Evolutionary conservation across 2,797 vertebrate species (phyloP), one percentile per base, ranked within the genome.

Genomic region (Phataginus tetradactyla): DNA sequence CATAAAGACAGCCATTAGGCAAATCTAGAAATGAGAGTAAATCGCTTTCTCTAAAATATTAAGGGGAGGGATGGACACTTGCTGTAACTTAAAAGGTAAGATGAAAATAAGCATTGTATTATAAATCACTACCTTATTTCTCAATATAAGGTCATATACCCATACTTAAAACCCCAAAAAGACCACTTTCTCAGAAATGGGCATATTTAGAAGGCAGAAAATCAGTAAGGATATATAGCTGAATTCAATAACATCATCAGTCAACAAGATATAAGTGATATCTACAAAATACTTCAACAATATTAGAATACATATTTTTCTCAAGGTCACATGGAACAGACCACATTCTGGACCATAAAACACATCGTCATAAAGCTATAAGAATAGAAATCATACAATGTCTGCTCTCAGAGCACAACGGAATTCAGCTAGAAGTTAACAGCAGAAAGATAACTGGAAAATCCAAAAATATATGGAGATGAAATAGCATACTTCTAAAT

Each of bases 21-120:
- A 91, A 93, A 86, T 78, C 20, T 72, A 37, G n/a, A 86, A 74
- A 75, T 86, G 53, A 79, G 23, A 66, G 6, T 53, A 49, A 25
- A 59, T 32, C 10, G n/a, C 20, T 74, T 90, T 80, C 25, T 78
- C 32, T 75, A 80, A 90, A 84, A 87, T 53, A 84, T 3, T 42
- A 83, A 86, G 25, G 9, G 72, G 49, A 14, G n/a, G 27, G 4
- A 12, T 66, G 23, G 84, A 72, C 2, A 23, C 15, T 59, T 69
- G 21, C 2, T 78, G 2, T 34, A 80, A 69, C 5, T 87, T 39
- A 75, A 78, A 77, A 80, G 17, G 23, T 32, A 75, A 86, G 83
- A 93, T 85, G 53, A 80, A 95, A 94, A 57, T 69, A 79, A 83
- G 32, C 10, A 80, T 84, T 57, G 15, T 14, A 39, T 37, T 83